A percentile compares a stretch with the other conserved stretches of the same genome.
These are phyloP conservation scores for Aporrectodea caliginosa DNA, from an alignment of 1,140 invertebrate genomes.

Conservation along the genomic window DNA sequence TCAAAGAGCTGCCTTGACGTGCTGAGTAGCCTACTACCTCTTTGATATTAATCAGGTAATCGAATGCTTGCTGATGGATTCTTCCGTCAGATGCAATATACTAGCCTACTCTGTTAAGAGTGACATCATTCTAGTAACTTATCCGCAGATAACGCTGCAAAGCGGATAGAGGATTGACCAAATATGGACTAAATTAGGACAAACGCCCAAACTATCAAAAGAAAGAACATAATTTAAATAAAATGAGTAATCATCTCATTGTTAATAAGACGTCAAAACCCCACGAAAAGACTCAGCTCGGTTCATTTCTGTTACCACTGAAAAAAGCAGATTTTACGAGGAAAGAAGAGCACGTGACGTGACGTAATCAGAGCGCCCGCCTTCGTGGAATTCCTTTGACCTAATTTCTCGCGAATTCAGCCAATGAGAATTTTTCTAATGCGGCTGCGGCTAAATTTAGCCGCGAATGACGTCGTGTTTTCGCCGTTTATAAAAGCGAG, in stretches of 20 bases:
- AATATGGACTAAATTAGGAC: not conserved
- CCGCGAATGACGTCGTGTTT: not conserved
- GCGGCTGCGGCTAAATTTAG: not conserved
- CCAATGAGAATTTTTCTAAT: not conserved
- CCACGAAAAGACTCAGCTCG: not conserved
- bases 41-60: too few relatives aligned
- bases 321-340: too few relatives aligned
- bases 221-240: not conserved
- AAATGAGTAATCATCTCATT: not conserved
- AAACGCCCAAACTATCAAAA: too few relatives aligned
- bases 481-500: not conserved
- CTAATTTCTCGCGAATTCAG: not conserved
- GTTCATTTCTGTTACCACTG: not conserved
- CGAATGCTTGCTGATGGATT: too few relatives aligned
- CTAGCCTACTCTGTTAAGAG: too few relatives aligned
- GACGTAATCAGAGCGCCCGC: not conserved
- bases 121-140: too few relatives aligned
- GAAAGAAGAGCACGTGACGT: not conserved
- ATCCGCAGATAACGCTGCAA: too few relatives aligned
- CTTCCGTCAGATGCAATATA: too few relatives aligned
- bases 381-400: not conserved
- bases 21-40: too few relatives aligned
- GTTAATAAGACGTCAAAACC: not conserved
- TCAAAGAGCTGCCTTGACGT: too few relatives aligned
- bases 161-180: not conserved